phyloP scores from a whole-genome alignment of 2,113 vertebrate genomes.

The Gopherus flavomarginatus region DNA sequence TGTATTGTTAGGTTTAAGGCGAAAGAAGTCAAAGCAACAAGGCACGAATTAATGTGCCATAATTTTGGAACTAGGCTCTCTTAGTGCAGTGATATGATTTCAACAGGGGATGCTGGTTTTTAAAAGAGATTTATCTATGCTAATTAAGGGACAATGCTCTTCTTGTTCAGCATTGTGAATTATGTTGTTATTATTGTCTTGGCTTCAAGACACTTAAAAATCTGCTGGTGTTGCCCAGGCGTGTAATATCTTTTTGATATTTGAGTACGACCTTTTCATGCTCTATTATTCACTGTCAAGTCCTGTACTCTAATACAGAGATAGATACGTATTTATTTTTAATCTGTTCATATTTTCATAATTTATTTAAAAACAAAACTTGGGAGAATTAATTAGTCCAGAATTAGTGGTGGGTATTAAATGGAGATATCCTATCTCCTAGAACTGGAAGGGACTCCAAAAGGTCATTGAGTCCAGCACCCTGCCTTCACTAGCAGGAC shows the following conservation, averaged over 20 bases:
- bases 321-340: accelerated
- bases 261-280: not conserved
- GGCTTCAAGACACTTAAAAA: not conserved
- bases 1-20: not conserved
- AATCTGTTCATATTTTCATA: not conserved
- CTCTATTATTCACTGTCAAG: not conserved
- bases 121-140: not conserved
- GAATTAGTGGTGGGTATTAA: not conserved
- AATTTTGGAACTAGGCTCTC: not conserved
- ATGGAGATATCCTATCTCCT: no score
- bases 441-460: no score
- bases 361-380: not conserved
- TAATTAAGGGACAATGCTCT: not conserved
- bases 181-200: not conserved
- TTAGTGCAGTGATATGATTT: not conserved
- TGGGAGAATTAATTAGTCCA: not conserved
- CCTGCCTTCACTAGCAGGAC: no score
- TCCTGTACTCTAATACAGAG: not conserved
- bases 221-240: not conserved
- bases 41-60: not conserved
- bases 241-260: not conserved
- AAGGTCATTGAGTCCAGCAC: no score
- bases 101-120: not conserved
- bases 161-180: not conserved
- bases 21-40: not conserved